Percentiles rank a stretch among this genome's conserved stretches.
Evolutionary conservation across 1,140 invertebrate genomes (phyloP).

Genomic region (Drosophila obscura): DNA sequence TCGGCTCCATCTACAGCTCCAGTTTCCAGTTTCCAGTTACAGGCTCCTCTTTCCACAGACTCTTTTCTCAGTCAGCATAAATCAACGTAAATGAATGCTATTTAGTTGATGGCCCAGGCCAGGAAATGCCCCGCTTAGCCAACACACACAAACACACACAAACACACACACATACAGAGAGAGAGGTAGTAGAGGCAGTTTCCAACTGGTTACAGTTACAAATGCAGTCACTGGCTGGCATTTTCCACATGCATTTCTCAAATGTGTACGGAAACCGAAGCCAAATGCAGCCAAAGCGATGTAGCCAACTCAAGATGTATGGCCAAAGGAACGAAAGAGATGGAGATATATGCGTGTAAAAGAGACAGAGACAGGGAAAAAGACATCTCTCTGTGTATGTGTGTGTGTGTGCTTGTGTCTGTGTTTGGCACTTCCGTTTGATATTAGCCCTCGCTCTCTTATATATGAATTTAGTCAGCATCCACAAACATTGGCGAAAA

Average conservation of each 20-base stretch:
- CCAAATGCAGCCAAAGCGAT: constrained; percentile 68
- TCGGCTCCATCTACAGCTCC: neutral
- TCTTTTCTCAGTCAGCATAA: constrained; percentile 66
- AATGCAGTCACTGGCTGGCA: constrained; percentile 68
- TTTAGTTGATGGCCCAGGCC: constrained; percentile 78
- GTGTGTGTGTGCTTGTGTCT: constrained; percentile 17
- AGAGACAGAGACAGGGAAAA: constrained; percentile 1
- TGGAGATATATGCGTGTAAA: constrained; percentile 10
- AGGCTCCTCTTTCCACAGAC: constrained; percentile 16
- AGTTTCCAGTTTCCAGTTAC: neutral
- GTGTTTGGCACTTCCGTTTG: constrained; percentile 74
- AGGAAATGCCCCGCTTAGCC: constrained; percentile 80
- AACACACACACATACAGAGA: constrained; percentile 11
- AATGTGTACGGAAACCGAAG: constrained; percentile 73
- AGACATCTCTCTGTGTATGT: constrained; percentile 3
- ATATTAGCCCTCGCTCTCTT: constrained; percentile 70
- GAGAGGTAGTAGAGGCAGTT: constrained; percentile 17
- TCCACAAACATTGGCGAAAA: constrained; percentile 51
- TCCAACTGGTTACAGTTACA: constrained; percentile 57
- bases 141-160: constrained; percentile 40
- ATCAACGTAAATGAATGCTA: constrained; percentile 83
- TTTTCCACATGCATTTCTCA: constrained; percentile 82
- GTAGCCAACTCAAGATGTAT: constrained; percentile 67
- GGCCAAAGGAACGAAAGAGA: constrained; percentile 29
- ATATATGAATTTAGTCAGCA: constrained; percentile 73